Evolutionary conservation across 2,888 invertebrate species (phyloP).

Genomic region (Parapristionchus giblindavisi): DNA sequence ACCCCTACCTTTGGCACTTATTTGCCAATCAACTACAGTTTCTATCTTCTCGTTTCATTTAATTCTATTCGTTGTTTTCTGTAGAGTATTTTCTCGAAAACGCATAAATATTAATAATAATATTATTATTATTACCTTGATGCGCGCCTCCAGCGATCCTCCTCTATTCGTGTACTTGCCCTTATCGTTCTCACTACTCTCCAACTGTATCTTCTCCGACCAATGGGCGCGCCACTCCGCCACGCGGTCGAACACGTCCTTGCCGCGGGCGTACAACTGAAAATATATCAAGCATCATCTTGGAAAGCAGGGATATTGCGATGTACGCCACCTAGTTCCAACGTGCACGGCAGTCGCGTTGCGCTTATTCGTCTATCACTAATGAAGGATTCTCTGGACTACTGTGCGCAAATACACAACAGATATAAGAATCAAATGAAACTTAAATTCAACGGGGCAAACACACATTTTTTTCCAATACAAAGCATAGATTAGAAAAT

Average conservation of each 20-base stretch:
- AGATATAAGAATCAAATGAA: no score
- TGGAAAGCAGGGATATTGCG: not conserved
- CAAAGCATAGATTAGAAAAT: no score
- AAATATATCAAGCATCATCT: not conserved
- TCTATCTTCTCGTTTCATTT: no score
- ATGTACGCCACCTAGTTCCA: not conserved
- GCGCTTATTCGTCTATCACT: not conserved
- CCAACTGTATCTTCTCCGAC: constrained; percentile 27
- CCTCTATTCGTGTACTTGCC: constrained; percentile 33
- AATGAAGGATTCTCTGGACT: no score
- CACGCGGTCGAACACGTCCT: not conserved
- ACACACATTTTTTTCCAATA: no score
- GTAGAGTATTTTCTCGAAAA: no score
- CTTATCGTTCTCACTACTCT: not conserved
- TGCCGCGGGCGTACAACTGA: not conserved
- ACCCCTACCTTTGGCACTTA: no score
- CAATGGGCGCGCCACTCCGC: not conserved
- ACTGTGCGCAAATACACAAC: no score
- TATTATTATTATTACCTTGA: constrained; percentile 29
- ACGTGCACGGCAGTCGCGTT: not conserved
- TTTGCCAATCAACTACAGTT: no score
- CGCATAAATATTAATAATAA: no score
- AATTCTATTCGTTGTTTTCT: no score
- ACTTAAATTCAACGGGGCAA: no score
- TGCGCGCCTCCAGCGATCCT: not conserved